Percentiles rank a stretch among this genome's conserved stretches.
These are phyloP conservation scores for Montipora sp. DNA, from an alignment of 64 coral and sea anemone species.

Conservation along the genomic window DNA sequence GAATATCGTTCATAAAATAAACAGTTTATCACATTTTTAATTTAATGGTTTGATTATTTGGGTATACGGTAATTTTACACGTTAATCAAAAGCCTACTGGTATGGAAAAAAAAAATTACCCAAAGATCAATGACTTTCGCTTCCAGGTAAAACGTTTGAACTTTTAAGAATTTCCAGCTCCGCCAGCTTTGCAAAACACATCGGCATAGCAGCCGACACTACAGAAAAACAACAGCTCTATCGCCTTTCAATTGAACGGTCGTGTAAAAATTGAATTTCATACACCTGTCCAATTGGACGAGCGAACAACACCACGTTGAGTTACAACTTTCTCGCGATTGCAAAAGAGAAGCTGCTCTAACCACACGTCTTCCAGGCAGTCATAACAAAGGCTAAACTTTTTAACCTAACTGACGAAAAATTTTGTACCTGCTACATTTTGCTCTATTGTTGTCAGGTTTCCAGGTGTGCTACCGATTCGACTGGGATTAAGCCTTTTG, in stretches of 20 bases:
- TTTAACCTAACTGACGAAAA: not conserved
- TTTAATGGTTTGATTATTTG: not conserved
- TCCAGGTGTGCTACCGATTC: not conserved
- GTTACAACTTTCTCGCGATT: not conserved
- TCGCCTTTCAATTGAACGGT: not conserved
- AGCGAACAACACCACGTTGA: not conserved
- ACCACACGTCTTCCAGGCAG: not conserved
- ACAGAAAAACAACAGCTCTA: not conserved
- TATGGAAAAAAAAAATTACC: not conserved
- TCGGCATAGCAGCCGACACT: not conserved
- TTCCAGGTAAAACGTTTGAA: not conserved
- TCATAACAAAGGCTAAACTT: not conserved
- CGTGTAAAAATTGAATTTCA: not conserved
- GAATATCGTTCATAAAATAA: not conserved
- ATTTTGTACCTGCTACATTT: not conserved
- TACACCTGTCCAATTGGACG: not conserved
- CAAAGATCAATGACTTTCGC: not conserved
- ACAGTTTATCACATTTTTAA: not conserved
- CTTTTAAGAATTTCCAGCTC: not conserved
- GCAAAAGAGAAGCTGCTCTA: not conserved
- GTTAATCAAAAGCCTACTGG: not conserved
- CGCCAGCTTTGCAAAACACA: not conserved
- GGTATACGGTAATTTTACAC: not conserved
- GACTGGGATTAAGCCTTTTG: not conserved
- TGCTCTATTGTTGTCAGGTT: not conserved